Base-by-base conservation (phyloP, 1,140 invertebrate species). In the Eupeodes corollae region DNA sequence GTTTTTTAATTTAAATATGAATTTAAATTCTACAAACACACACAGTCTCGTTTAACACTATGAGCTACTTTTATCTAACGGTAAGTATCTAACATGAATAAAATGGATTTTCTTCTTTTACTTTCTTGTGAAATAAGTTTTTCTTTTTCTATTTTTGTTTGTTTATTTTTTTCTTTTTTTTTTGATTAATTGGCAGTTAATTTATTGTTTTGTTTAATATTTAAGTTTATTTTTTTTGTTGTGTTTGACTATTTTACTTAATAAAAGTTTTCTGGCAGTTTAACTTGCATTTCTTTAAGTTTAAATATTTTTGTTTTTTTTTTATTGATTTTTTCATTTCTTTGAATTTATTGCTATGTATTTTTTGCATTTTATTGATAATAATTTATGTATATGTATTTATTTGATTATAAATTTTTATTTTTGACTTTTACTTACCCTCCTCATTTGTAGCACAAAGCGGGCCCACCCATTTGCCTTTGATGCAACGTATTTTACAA, bases 401-500 rank as follows among this genome's bases (percentile, higher is more conserved):
- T 2, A 40, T 39, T 6, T 46, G 5, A 35, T 18, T 41, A 19
- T 18, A 19, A 18, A 45, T 45, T 34, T 13, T 35, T 19, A 19
- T 45, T 35, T 21, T 45, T 16, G 35, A 15, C 10, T 33, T 16
- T 13, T 33, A 65, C 62, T 66, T 68, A 68, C 65, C 65, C 62
- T 68, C 73, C 65, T 67, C 72, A 50, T 59, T 71, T 58, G 63
- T 70, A 44, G 74, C 74, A 57, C 81, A 84, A 15, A 83, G 61
- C 18, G 85, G 85, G 12, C 85, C 84, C 35, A 86, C 80, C 85
- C 85, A 87, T 56, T 83, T 78, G 37, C 83, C 84, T 55, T 80
- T 80, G 38, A 87, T 78, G 56, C 84, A 87, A 66, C 86, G 85
- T 44, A 88, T 84, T 64, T 87, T 88, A 65, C 85, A 88, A 3